Base-by-base conservation (phyloP, 2,797 vertebrate genomes). In the Dicrostonyx torquatus region DNA sequence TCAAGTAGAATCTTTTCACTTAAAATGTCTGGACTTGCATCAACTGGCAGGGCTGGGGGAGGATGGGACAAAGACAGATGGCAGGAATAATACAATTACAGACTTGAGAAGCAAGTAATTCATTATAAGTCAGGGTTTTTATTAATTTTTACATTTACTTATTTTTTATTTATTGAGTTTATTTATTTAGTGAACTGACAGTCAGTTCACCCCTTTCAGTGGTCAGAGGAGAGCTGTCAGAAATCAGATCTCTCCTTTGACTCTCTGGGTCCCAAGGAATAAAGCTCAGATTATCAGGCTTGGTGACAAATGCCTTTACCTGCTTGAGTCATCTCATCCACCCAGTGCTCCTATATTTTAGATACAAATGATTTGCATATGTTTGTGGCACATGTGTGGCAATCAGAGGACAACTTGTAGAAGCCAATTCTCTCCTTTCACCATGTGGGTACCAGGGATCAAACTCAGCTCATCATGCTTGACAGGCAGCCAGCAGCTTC, bases 101-200 rank as follows among this genome's bases (percentile, higher is more conserved):
- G 94, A 97, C 95, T 87, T 92, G 34, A 96, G 97, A 94, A 70
- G 76, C 83, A 95, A 97, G 97, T 96, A 97, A 94, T 93, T 68
- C 73, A 94, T 94, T 89, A 95, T 58, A 98, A 97, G 84, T 95
- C 94, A 88, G n/a, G 20, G 43, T 86, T 83, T 45, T n/a, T 72
- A 76, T 89, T 50, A 53, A 8, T 53, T 50, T 40, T 70, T 29
- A 55, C 18, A 66, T 85, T n/a, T 43, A 60, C 26, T 43, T 82
- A 76, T 79, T 26, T 31, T 48, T 37, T 55, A 37, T 79, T 58
- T 58, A 68, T 66, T 66, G 29, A 68, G 68, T 64, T 10, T 9
- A 20, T 43, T 5, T n/a, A n/a, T n/a, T n/a, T n/a, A n/a, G n/a
- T n/a, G n/a, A n/a, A n/a, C n/a, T n/a, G n/a, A n/a, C n/a, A 55